Evolutionary conservation across 92 coral and sea anemone genomes (phyloP).

Genomic region (Anthopleura xanthogrammica): DNA sequence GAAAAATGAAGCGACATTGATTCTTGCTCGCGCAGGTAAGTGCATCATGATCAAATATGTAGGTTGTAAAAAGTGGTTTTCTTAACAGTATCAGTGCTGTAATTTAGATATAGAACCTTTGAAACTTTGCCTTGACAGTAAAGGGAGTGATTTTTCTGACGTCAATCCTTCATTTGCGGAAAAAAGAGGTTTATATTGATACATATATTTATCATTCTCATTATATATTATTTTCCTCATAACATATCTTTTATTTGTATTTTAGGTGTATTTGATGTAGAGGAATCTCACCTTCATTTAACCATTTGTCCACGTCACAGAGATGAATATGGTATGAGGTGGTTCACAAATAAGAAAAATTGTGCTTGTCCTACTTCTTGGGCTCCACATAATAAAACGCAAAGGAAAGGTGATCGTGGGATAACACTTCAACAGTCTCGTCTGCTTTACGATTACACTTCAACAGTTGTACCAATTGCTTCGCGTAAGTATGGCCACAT

Average conservation of each 20-base stretch:
- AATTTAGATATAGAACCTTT: no score
- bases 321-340: slow-evolving; percentile 50
- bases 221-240: no score
- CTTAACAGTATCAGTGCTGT: background rate
- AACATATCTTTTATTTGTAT: no score
- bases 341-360: slow-evolving; percentile 48
- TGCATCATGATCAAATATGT: background rate
- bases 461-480: slow-evolving; percentile 43
- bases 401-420: slow-evolving; percentile 52
- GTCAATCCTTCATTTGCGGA: no score
- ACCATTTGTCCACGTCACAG: slow-evolving; percentile 63
- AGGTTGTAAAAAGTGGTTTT: no score
- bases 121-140: no score
- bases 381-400: slow-evolving; percentile 45
- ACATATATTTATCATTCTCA: background rate
- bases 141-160: no score
- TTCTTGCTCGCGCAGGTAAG: slow-evolving; percentile 66
- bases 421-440: slow-evolving; percentile 44
- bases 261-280: slow-evolving; percentile 44
- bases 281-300: slow-evolving; percentile 46
- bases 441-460: slow-evolving; percentile 28
- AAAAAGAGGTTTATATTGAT: no score
- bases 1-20: slow-evolving; percentile 40
- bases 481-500: slow-evolving; percentile 29
- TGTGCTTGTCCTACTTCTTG: slow-evolving; percentile 52